Conservation (phyloP, 2,797 vertebrate genomes). For the Sparus aurata region DNA sequence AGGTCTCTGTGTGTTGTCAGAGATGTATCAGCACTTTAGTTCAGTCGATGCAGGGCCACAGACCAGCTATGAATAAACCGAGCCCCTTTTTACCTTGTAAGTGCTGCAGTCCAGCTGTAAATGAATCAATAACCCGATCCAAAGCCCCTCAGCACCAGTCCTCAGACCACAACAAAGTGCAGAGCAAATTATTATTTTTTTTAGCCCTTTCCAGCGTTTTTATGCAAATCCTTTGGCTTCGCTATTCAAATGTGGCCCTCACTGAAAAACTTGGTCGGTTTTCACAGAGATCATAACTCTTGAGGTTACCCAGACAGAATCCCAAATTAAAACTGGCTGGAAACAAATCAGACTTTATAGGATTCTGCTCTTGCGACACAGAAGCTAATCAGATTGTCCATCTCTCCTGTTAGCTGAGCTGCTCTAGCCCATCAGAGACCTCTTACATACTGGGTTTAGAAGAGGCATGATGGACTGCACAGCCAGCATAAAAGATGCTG, state of each 20-base stretch:
- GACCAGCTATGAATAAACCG: constrained; percentile 48
- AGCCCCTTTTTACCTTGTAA: constrained; percentile 52
- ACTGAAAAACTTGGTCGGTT: constrained; percentile 33
- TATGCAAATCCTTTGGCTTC: constrained; percentile 58
- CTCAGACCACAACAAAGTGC: constrained; percentile 36
- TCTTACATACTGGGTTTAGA: constrained; percentile 51
- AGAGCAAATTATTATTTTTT: constrained; percentile 42
- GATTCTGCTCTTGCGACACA: constrained; percentile 41
- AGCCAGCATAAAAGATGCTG: constrained; percentile 59
- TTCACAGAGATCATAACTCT: constrained; percentile 51
- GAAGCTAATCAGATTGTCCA: constrained; percentile 57
- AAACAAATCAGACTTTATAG: constrained; percentile 63
- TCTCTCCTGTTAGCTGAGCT: constrained; percentile 49
- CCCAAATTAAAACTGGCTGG: constrained; percentile 64
- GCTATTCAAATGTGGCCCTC: constrained; percentile 45
- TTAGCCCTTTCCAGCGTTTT: constrained; percentile 9
- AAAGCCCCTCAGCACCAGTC: constrained; percentile 35
- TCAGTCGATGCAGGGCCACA: constrained; percentile 46
- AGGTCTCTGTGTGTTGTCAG: constrained; percentile 42
- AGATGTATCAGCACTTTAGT: constrained; percentile 59
- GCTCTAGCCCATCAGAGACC: constrained; percentile 46
- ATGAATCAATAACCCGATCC: constrained; percentile 68
- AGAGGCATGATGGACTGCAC: constrained; percentile 35
- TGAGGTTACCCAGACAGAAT: constrained; percentile 51
- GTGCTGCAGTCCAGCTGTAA: constrained; percentile 52